A percentile compares a stretch with the other conserved stretches of the same genome.
phyloP scores from a whole-genome alignment of 2,113 vertebrate genomes.

The Xenus cinereus region DNA sequence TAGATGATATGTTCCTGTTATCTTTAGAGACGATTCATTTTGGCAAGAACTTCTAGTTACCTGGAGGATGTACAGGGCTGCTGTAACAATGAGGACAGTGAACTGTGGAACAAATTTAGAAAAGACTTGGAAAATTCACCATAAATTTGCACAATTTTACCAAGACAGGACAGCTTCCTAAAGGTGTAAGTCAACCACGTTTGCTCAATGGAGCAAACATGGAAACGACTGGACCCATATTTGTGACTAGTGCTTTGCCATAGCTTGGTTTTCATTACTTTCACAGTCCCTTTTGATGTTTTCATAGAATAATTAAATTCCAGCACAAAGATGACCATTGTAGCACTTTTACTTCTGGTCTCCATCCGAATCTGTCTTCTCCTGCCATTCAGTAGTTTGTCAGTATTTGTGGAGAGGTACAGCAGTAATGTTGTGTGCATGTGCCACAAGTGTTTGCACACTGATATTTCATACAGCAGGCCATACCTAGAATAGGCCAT shows the following conservation, averaged over 20 bases:
- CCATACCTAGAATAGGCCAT: neutral
- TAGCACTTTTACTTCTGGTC: neutral
- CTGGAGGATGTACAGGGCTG: neutral
- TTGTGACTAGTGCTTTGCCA: neutral
- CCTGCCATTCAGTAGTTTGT: neutral
- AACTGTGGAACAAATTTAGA: neutral
- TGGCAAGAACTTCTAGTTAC: neutral
- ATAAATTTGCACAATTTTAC: neutral
- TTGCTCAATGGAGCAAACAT: neutral
- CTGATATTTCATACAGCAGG: neutral
- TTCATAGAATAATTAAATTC: neutral
- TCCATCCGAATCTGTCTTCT: neutral
- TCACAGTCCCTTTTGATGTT: neutral
- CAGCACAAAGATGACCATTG: neutral
- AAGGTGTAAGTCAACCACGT: neutral
- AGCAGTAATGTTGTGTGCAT: neutral
- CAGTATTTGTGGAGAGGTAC: neutral
- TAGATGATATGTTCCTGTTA: neutral
- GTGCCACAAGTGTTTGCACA: neutral
- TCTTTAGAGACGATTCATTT: neutral
- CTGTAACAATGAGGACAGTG: neutral
- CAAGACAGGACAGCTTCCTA: neutral
- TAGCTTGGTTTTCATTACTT: neutral
- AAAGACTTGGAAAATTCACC: neutral
- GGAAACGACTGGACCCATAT: neutral